These are phyloP conservation scores for Hepsetus odoe DNA, from an alignment of 2,113 vertebrate genomes.

Conservation along the genomic window DNA sequence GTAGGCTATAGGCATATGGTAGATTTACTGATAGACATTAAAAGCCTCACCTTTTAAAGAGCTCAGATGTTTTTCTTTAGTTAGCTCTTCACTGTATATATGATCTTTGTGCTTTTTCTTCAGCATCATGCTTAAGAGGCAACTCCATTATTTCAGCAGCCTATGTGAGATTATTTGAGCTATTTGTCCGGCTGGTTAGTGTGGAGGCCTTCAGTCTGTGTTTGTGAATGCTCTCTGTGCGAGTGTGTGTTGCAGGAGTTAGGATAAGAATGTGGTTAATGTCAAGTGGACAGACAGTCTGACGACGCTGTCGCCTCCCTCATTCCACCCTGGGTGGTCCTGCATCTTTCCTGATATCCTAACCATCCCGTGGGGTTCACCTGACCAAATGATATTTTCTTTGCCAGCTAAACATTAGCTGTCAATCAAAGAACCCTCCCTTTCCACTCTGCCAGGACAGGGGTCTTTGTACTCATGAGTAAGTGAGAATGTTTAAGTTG, in stretches of 20 bases:
- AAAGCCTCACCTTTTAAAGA: too few relatives aligned
- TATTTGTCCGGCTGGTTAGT: not conserved
- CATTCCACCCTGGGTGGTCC: slow-evolving; percentile 67
- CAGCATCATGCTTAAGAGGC: too few relatives aligned
- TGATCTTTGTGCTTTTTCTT: too few relatives aligned
- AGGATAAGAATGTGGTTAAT: slow-evolving; percentile 65
- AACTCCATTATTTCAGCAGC: too few relatives aligned
- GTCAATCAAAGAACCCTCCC: slow-evolving; percentile 24
- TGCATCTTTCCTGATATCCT: slow-evolving; percentile 46
- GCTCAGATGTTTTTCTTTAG: too few relatives aligned
- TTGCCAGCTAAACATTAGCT: slow-evolving; percentile 47
- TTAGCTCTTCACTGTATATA: too few relatives aligned
- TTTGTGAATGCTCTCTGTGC: slow-evolving; percentile 44
- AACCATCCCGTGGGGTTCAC: slow-evolving; percentile 46
- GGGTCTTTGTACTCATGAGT: slow-evolving; percentile 49
- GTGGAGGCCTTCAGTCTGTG: slow-evolving; percentile 21
- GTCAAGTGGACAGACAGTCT: slow-evolving; percentile 66
- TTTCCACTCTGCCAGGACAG: slow-evolving; percentile 15
- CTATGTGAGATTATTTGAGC: too few relatives aligned
- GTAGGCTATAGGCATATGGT: too few relatives aligned
- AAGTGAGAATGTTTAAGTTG: slow-evolving; percentile 58
- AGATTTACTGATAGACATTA: too few relatives aligned
- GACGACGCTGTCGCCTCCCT: slow-evolving; percentile 63
- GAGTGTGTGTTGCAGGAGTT: slow-evolving; percentile 43
- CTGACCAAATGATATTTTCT: slow-evolving; percentile 31